Base-by-base conservation (phyloP, 2,888 invertebrate species). In the Empis stercorea region DNA sequence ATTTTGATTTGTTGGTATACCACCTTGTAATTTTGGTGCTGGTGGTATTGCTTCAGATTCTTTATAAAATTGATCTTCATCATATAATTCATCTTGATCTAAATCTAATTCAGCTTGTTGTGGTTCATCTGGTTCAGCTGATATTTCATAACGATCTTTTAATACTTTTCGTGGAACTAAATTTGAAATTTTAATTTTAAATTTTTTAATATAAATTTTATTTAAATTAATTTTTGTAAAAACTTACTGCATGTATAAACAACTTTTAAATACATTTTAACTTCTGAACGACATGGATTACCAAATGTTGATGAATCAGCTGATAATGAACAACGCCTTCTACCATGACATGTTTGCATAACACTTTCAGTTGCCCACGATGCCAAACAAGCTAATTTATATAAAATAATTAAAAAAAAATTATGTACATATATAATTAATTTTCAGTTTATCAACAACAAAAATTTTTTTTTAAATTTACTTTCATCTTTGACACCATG, bases 331-430 rank as follows among this genome's bases (percentile, higher is more conserved):
- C 88, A 88, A 49, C 80, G 77, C 51, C 87, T 73, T 63, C 87
- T 83, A 32, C 88, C 88, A 62, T 88, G 88, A 64, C 88, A 88
- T 57, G 81, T 77, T 61, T 84, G 78, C 84, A 92, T 88, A 46
- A 92, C 84, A 15, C 85, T 87, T 71, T 93, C 91, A n/a, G 91
- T 87, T 6, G 91, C 88, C 68, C 87, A 87, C 57, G 84, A 84
- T 56, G 86, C 86, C 66, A 87, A 74, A 66, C 93, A 93, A 15
- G 87, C 92, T 92, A 23, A n/a, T 39, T 15, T 10, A 4, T 37
- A 38, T 38, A 15, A 38, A 16, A 38, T 38, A 16, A 16, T 15
- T 13, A 32, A 32, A 32, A 32, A 34, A 34, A n/a, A 34, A 34
- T 27, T 27, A 7, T 27, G 7, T n/a, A n/a, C n/a, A 20, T 20